Conservation (phyloP, 2,113 vertebrate genomes). For the Atrichornis clamosus region DNA sequence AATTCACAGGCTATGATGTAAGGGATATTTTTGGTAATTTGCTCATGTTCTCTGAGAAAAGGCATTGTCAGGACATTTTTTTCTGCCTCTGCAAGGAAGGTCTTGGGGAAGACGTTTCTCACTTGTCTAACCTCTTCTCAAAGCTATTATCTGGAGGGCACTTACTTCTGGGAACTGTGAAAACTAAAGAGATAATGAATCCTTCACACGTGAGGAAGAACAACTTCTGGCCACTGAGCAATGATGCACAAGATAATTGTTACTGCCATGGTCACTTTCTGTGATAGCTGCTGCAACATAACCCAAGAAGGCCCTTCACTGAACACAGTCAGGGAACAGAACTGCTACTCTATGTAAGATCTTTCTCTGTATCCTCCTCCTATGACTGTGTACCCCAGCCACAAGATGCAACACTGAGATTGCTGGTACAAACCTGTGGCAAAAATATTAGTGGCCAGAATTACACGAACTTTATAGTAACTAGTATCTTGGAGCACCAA, state of each 20-base stretch:
- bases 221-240: neutral
- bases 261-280: neutral
- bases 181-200: neutral
- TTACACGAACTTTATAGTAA: neutral
- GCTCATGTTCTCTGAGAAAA: neutral
- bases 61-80: neutral
- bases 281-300: neutral
- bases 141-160: neutral
- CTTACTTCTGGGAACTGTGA: neutral
- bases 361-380: neutral
- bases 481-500: neutral
- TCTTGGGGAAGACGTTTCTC: neutral
- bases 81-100: neutral
- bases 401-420: neutral
- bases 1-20: neutral
- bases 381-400: neutral
- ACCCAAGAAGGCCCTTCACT: neutral
- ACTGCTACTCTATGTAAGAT: accelerated
- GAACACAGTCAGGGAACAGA: neutral
- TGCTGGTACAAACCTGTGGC: neutral
- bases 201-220: neutral
- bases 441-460: neutral
- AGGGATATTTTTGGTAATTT: neutral
- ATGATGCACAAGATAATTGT: neutral
- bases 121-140: neutral